Base-by-base conservation (phyloP, 2,888 invertebrate species). In the Digitonthophagus gazella region DNA sequence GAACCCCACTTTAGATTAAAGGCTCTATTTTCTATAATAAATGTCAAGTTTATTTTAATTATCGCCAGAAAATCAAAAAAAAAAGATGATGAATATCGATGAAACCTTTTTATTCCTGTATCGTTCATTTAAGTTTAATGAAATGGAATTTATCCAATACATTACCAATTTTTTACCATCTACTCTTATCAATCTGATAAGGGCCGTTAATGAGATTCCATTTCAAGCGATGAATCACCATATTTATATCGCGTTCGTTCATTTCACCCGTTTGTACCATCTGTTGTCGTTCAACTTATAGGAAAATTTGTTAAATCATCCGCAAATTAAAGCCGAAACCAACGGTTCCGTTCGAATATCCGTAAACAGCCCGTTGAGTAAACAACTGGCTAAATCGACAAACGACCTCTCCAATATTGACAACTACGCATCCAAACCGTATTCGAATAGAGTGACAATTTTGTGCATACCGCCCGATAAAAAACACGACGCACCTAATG, bases 271-370 rank as follows among this genome's bases (percentile, higher is more conserved):
- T 64, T 64, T 54, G 8, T 15, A 66, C 5, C 55, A 58, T 57
- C 22, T 58, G 20, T 66, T 20, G 19, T 22, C 22, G 5, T 19
- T 18, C 11, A 22, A 57, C 57, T 70, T 71, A 15, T 73, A 82
- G 82, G 83, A 82, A 72, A 80, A 82, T 71, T 73, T 82, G 65
- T 69, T 82, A 66, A 78, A 78, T 72, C 74, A 74, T 64, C 74
- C 77, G 3, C 78, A 78, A 71, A 81, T 81, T 72, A 80, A 80
- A 70, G 75, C 80, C 2, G 80, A 81, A 73, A 80, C 76, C 70
- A 83, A 82, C 73, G 83, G 83, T 28, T 78, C 80, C 2, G 81
- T 83, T 11, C 77, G 81, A 20, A 82, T 83, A 73, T 80, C 82
- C 16, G 76, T 82, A n/a, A 79, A 76, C 70, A 80, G 75, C 69